Conservation (phyloP, 2,113 vertebrate genomes). For the Mastomys natalensis region DNA sequence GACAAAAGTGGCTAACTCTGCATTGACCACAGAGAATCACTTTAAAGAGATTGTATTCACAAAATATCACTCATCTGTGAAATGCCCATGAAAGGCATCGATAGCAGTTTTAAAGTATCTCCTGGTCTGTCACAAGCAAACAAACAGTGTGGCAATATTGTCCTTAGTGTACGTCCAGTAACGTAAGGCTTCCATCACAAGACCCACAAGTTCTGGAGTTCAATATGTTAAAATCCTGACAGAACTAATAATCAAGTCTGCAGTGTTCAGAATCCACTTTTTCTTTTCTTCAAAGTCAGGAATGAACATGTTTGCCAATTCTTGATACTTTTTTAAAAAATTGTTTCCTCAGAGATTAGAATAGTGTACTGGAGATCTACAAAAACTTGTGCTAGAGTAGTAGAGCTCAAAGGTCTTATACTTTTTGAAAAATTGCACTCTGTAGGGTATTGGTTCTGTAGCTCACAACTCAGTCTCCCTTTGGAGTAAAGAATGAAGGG, state of each 20-base stretch:
- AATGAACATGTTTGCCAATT: neutral
- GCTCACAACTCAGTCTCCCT: neutral
- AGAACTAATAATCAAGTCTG: neutral
- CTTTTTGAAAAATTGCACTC: neutral
- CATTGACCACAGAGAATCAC: neutral
- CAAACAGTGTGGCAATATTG: neutral
- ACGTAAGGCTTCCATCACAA: neutral
- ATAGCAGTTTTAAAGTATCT: neutral
- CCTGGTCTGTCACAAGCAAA: neutral
- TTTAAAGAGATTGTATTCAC: neutral
- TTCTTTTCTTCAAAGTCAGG: slow-evolving; percentile 10
- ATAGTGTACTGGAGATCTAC: neutral
- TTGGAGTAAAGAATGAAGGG: neutral
- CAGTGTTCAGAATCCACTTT: slow-evolving; percentile 4
- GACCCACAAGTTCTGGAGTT: neutral
- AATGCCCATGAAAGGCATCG: neutral
- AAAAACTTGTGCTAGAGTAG: neutral
- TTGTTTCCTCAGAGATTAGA: neutral
- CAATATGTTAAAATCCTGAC: slow-evolving; percentile 39
- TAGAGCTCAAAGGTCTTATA: neutral
- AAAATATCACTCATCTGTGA: slow-evolving; percentile 36
- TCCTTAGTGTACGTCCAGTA: neutral
- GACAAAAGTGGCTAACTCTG: slow-evolving; percentile 7
- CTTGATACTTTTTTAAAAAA: neutral
- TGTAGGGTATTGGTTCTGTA: neutral